Conservation (phyloP, 23 tunicate genomes). For the Styela clava region DNA sequence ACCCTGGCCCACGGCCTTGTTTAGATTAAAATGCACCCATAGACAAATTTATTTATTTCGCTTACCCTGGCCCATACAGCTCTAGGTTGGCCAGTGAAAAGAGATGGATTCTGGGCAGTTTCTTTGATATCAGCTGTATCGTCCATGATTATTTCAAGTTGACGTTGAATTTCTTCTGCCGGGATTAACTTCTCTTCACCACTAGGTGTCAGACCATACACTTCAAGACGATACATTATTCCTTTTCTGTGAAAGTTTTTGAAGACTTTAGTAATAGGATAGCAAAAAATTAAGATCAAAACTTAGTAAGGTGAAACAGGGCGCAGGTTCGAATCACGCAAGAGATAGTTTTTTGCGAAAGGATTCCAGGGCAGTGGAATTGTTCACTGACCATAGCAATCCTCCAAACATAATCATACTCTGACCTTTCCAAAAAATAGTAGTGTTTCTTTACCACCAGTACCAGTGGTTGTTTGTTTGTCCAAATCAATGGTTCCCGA, state of each 20-base stretch:
- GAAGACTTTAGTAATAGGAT: not conserved
- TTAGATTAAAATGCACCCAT: too few species aligned
- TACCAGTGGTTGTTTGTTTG: too few species aligned
- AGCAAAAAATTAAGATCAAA: not conserved
- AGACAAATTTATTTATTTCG: too few species aligned
- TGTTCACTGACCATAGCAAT: too few species aligned
- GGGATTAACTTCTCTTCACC: constrained; percentile 54
- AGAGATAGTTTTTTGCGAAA: too few species aligned
- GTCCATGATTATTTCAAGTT: constrained; percentile 55
- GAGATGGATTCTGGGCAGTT: constrained; percentile 57
- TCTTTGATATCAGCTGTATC: constrained; percentile 45
- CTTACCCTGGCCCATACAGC: constrained; percentile 77
- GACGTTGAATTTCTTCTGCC: constrained; percentile 45
- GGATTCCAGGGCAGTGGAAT: too few species aligned
- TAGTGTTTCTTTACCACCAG: too few species aligned
- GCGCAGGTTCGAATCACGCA: too few species aligned
- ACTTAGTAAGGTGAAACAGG: not conserved
- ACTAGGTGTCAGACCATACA: constrained; percentile 29
- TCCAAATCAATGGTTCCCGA: too few species aligned
- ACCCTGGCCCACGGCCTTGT: too few species aligned
- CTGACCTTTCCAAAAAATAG: too few species aligned
- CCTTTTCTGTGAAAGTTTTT: constrained; percentile 77
- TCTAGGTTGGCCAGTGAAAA: constrained; percentile 67
- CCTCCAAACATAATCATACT: too few species aligned
- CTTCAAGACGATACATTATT: constrained; percentile 61